Conservation (phyloP, 1,140 invertebrate genomes). For the Diabrotica virgifera region DNA sequence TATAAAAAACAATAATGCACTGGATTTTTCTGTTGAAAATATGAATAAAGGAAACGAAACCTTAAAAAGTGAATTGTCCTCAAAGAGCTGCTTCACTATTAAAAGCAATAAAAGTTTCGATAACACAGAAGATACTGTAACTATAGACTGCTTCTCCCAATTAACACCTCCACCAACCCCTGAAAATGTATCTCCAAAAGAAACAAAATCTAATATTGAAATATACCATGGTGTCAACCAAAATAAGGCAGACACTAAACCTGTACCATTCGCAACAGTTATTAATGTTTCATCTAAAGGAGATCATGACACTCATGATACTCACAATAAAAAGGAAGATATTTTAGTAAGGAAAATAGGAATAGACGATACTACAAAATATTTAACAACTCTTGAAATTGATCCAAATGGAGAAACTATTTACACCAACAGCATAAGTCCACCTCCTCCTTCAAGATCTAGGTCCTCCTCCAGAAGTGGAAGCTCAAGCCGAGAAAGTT, state of each 20-base stretch:
- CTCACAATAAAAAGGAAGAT: too few species aligned
- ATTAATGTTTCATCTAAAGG: too few species aligned
- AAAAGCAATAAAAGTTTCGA: constrained; percentile 6
- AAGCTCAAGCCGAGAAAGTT: constrained; percentile 52
- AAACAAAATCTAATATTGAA: constrained; percentile 10
- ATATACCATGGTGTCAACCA: background rate
- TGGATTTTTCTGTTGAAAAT: background rate
- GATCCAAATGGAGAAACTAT: constrained; percentile 13
- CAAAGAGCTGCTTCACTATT: background rate
- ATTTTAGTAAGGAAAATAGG: background rate
- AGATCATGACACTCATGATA: background rate
- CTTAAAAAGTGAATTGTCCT: background rate
- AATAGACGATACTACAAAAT: background rate
- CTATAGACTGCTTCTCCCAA: constrained; percentile 18
- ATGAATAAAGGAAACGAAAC: background rate
- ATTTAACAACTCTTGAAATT: background rate
- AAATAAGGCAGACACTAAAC: too few species aligned
- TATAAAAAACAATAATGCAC: background rate
- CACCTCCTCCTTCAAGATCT: constrained; percentile 34
- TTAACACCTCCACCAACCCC: constrained; percentile 41
- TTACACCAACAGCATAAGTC: constrained; percentile 31
- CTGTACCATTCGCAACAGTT: background rate
- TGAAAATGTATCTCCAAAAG: constrained; percentile 26
- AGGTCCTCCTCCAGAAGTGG: constrained; percentile 48
- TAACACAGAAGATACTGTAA: background rate